A percentile compares a stretch with the other conserved stretches of the same genome.
Conservation (phyloP, 1,140 invertebrate genomes). For the Sycophaga agraensis region DNA sequence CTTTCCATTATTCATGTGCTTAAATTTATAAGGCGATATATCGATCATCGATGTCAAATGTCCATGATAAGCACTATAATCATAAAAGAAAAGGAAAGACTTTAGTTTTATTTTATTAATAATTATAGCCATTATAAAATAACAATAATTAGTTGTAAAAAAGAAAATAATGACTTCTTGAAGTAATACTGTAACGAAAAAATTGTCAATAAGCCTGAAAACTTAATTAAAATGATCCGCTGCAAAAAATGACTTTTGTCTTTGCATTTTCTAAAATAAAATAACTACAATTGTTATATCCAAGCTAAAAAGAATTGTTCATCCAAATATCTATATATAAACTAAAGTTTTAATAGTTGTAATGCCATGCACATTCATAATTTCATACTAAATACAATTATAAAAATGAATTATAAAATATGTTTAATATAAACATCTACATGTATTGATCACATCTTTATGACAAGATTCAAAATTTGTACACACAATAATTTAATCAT, state of each 20-base stretch:
- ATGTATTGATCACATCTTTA: neutral
- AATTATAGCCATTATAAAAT: neutral
- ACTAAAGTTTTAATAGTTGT: too few relatives aligned
- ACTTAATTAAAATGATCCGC: constrained; percentile 3
- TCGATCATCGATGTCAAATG: constrained; percentile 93
- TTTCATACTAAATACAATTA: too few relatives aligned
- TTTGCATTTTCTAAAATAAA: neutral
- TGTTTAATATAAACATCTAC: neutral
- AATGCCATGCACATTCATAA: too few relatives aligned
- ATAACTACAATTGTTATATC: neutral
- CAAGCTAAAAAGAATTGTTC: too few relatives aligned
- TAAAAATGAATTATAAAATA: too few relatives aligned
- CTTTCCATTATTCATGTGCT: constrained; percentile 76
- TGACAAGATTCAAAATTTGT: constrained; percentile 9
- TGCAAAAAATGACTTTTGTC: constrained; percentile 23
- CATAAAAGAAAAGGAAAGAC: constrained; percentile 30
- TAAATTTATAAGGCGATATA: constrained; percentile 97
- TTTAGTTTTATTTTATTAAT: neutral
- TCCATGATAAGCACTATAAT: constrained; percentile 95
- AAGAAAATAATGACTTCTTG: constrained; percentile 27
- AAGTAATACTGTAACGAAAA: constrained; percentile 35
- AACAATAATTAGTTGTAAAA: constrained; percentile 12
- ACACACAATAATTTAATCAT: neutral
- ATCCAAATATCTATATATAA: neutral
- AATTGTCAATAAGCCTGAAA: constrained; percentile 33